These are phyloP conservation scores for Platyrinchus mystaceus DNA, from an alignment of 2,797 vertebrate species.

Conservation along the genomic window DNA sequence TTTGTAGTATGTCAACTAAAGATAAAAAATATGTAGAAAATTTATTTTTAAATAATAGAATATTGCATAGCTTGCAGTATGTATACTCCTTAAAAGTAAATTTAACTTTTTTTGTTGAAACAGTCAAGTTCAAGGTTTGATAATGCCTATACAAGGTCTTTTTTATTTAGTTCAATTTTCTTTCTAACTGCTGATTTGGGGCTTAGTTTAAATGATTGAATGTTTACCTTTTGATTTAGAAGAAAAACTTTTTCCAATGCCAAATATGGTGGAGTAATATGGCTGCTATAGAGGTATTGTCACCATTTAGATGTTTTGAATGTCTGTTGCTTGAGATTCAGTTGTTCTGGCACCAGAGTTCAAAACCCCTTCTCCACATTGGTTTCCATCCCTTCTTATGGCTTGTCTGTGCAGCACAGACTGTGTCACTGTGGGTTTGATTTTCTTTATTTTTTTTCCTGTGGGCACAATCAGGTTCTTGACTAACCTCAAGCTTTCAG, in stretches of 20 bases:
- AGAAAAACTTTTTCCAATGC: not conserved
- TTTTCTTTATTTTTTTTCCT: not conserved
- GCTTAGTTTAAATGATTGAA: not conserved
- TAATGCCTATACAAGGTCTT: not conserved
- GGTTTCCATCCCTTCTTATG: not conserved
- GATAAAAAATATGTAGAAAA: not conserved
- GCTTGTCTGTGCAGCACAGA: not conserved
- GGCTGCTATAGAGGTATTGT: not conserved
- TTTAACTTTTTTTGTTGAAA: not conserved
- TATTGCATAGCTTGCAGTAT: not conserved
- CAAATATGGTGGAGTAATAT: not conserved
- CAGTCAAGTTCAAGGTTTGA: not conserved
- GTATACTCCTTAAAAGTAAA: not conserved
- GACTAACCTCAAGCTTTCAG: not conserved
- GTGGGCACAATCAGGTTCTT: not conserved
- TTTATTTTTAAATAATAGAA: not conserved
- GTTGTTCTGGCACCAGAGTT: not conserved
- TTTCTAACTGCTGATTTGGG: not conserved
- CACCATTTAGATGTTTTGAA: not conserved
- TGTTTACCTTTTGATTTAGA: not conserved
- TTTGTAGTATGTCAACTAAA: not conserved
- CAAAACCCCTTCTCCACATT: not conserved
- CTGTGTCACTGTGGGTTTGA: not conserved
- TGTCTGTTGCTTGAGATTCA: not conserved
- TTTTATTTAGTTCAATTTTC: not conserved